Percentiles rank a stretch among this genome's conserved stretches.
Conservation (phyloP, 2,888 invertebrate species). For the Temnothorax rugatulus region DNA sequence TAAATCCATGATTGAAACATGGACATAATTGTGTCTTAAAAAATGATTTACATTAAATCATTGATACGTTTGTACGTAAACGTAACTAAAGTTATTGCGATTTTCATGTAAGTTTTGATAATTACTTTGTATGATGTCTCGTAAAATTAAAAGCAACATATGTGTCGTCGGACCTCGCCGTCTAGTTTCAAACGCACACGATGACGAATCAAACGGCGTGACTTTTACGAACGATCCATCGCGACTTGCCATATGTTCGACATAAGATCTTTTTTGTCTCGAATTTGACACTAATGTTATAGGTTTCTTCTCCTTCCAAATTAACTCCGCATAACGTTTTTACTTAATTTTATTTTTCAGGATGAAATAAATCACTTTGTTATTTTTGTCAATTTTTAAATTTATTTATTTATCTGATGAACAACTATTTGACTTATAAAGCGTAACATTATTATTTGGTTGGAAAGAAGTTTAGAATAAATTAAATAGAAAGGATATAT, state of each 20-base stretch:
- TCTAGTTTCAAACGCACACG: slow-evolving; percentile 43
- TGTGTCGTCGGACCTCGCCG: slow-evolving; percentile 53
- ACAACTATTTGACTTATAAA: not conserved
- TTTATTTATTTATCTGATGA: not conserved
- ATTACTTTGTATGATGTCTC: not conserved
- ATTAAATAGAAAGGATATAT: not conserved
- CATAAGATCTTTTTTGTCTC: slow-evolving; percentile 45
- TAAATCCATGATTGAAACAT: not conserved
- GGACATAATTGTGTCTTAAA: not conserved
- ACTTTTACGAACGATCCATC: slow-evolving; percentile 65
- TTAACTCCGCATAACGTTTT: not conserved
- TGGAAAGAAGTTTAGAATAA: not conserved
- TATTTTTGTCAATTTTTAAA: not conserved
- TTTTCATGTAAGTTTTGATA: not conserved
- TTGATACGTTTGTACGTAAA: not conserved
- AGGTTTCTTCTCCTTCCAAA: not conserved
- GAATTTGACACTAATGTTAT: slow-evolving; percentile 23
- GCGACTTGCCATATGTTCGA: slow-evolving; percentile 63
- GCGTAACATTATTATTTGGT: not conserved
- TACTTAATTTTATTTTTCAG: not conserved
- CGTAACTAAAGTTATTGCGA: not conserved
- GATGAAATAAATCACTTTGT: not conserved
- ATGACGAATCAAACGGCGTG: slow-evolving; percentile 71
- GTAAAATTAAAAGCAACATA: slow-evolving; percentile 57
- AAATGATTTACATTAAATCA: not conserved